Percentiles rank a stretch among this genome's conserved stretches.
Conservation (phyloP, 2,113 vertebrate species). For the Strix aluco region DNA sequence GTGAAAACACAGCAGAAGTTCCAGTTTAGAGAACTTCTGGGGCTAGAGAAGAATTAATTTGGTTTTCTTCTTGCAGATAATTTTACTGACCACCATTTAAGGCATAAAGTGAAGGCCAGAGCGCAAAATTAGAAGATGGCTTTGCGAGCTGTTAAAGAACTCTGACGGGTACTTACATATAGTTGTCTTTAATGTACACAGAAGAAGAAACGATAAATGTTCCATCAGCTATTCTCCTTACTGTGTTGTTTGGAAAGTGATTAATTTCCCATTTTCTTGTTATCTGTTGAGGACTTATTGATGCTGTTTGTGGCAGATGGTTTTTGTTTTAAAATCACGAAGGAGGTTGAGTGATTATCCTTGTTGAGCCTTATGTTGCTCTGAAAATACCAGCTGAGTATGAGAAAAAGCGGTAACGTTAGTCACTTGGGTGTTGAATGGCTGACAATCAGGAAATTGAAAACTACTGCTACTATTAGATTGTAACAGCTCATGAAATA, state of each 20-base stretch:
- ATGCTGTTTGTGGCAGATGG: background rate
- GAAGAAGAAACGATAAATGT: background rate
- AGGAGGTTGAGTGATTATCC: background rate
- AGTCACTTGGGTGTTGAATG: background rate
- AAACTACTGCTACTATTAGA: background rate
- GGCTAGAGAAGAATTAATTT: background rate
- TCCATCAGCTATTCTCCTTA: background rate
- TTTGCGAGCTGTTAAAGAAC: background rate
- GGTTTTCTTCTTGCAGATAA: background rate
- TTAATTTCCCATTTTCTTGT: slow-evolving; percentile 19
- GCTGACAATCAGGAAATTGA: background rate
- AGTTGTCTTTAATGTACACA: background rate
- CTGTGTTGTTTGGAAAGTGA: background rate
- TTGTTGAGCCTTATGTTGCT: background rate
- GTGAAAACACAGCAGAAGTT: background rate
- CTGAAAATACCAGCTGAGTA: background rate
- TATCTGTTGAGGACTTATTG: background rate
- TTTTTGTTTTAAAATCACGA: slow-evolving; percentile 6
- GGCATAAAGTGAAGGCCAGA: background rate
- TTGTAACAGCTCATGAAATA: background rate
- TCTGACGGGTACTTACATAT: background rate
- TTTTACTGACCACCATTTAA: background rate
- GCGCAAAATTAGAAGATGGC: background rate
- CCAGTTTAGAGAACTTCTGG: background rate
- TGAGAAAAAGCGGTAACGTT: background rate